Evolutionary conservation across 53 echinoderm and acorn worm genomes (phyloP).

Genomic region (Glandiceps talaboti): DNA sequence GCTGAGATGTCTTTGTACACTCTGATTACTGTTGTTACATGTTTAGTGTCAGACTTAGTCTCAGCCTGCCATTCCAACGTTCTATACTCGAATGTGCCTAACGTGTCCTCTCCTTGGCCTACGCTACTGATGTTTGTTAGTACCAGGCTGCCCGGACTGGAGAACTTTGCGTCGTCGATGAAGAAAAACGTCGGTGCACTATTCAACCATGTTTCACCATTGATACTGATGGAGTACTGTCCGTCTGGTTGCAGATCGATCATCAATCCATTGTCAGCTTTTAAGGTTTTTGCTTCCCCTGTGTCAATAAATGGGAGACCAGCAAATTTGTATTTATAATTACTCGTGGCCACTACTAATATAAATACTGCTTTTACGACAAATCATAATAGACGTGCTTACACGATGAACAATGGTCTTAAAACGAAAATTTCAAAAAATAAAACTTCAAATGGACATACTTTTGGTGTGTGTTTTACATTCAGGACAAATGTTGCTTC

Average conservation of each 20-base stretch:
- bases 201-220: slow-evolving; percentile 12
- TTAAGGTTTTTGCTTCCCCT: too few relatives aligned
- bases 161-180: slow-evolving; percentile 1
- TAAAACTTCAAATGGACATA: too few relatives aligned
- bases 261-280: not conserved
- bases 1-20: not conserved
- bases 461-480: too few relatives aligned
- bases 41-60: not conserved
- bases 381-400: too few relatives aligned
- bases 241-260: slow-evolving; percentile 1
- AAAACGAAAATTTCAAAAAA: too few relatives aligned
- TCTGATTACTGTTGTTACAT: not conserved
- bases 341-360: too few relatives aligned
- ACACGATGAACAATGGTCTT: too few relatives aligned
- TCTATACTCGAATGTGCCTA: not conserved
- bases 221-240: slow-evolving; percentile 3
- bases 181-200: slow-evolving; percentile 13
- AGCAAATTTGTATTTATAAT: too few relatives aligned
- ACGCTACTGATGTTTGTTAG: not conserved
- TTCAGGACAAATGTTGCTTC: too few relatives aligned
- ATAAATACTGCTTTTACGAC: too few relatives aligned
- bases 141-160: not conserved
- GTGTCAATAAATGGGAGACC: too few relatives aligned
- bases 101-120: not conserved
- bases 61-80: not conserved